A percentile compares a stretch with the other conserved stretches of the same genome.
Evolutionary conservation across 1,140 invertebrate species (phyloP).

Genomic region (Drosophila kanapiae): DNA sequence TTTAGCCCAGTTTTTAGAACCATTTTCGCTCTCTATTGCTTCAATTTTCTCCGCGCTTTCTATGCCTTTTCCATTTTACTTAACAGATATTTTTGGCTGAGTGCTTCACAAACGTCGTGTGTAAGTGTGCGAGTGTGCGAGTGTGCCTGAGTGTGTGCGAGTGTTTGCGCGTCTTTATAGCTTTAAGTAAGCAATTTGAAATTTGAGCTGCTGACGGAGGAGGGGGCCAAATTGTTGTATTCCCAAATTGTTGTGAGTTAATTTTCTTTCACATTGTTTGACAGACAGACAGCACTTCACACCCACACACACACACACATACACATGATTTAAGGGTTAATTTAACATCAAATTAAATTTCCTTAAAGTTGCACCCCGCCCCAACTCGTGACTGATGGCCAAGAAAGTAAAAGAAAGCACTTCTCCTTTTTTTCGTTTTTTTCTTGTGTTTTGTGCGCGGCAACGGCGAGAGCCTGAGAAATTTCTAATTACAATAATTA

Average conservation of each 20-base stretch:
- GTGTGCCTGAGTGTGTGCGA: constrained; percentile 20
- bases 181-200: constrained; percentile 82
- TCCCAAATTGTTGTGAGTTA: constrained; percentile 62
- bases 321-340: constrained; percentile 72
- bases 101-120: constrained; percentile 39
- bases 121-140: background rate
- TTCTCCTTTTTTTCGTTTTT: background rate
- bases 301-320: background rate
- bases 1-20: background rate
- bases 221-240: constrained; percentile 12
- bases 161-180: constrained; percentile 68
- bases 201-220: constrained; percentile 63
- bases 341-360: constrained; percentile 68
- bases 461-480: constrained; percentile 48
- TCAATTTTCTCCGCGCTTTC: constrained; percentile 50
- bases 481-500: constrained; percentile 79
- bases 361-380: constrained; percentile 27
- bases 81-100: constrained; percentile 63
- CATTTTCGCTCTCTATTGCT: constrained; percentile 44
- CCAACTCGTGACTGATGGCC: constrained; percentile 40
- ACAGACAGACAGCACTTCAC: constrained; percentile 24
- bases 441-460: constrained; percentile 34
- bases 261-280: constrained; percentile 73
- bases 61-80: constrained; percentile 13
- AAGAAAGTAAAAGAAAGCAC: constrained; percentile 50